A percentile compares a stretch with the other conserved stretches of the same genome.
These are phyloP conservation scores for Andricus curvator DNA, from an alignment of 2,888 invertebrate genomes.

Conservation along the genomic window DNA sequence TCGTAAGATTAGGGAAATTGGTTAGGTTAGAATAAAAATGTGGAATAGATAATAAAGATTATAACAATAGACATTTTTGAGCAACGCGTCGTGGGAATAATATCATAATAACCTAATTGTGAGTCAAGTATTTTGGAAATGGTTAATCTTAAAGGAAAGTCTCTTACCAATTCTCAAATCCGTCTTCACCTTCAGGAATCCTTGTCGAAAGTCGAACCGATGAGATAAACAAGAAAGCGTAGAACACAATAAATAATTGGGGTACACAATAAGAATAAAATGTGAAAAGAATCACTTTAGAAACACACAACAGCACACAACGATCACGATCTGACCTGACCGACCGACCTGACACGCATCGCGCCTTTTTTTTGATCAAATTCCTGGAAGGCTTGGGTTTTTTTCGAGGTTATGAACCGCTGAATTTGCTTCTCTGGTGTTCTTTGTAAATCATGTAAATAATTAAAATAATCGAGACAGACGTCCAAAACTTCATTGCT, in stretches of 20 bases:
- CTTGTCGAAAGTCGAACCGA: neutral
- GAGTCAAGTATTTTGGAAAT: neutral
- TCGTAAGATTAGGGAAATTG: neutral
- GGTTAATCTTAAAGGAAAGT: neutral
- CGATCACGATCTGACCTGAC: neutral
- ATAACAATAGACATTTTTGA: neutral
- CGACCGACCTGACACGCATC: neutral
- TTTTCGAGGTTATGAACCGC: conserved; percentile 23
- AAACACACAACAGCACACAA: neutral
- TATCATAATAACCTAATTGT: conserved; percentile 16
- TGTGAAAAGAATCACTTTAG: neutral
- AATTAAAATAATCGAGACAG: conserved; percentile 10
- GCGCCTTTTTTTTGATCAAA: conserved; percentile 40
- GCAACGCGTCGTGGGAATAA: neutral
- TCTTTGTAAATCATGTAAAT: conserved; percentile 36
- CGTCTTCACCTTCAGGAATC: neutral
- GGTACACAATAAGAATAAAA: conserved; percentile 4
- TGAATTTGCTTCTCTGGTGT: conserved; percentile 14
- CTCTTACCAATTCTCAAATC: conserved; percentile 4
- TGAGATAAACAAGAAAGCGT: neutral
- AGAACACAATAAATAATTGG: neutral
- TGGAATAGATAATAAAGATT: neutral
- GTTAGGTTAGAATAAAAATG: neutral
- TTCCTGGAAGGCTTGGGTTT: neutral
- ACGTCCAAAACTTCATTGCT: conserved; percentile 24